Conservation (phyloP, 2,113 vertebrate species). For the Mormyrus lacerda region DNA sequence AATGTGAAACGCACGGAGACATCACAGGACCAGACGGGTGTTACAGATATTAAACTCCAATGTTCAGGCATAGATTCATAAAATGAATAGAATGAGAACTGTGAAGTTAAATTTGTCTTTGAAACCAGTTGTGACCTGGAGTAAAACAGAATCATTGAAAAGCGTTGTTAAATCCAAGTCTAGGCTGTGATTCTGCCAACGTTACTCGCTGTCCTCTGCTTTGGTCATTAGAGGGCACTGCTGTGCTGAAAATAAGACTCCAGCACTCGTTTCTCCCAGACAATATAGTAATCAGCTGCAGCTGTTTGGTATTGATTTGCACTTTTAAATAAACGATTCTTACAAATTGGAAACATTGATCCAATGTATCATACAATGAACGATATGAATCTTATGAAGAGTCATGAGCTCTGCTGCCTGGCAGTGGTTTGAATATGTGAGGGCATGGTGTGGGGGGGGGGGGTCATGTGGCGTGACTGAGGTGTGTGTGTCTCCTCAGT, state of each 20-base stretch:
- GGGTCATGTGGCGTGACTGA: not conserved
- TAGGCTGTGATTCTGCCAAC: not conserved
- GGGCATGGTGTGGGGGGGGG: not conserved
- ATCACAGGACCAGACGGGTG: not conserved
- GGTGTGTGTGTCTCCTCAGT: conserved; percentile 54
- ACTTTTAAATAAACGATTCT: not conserved
- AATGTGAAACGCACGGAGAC: not conserved
- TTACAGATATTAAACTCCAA: not conserved
- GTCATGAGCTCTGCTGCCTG: not conserved
- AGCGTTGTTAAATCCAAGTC: not conserved
- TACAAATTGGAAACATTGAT: not conserved
- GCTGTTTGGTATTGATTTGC: not conserved
- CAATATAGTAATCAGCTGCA: not conserved
- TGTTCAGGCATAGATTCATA: not conserved
- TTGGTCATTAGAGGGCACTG: conserved; percentile 24
- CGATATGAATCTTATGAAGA: not conserved
- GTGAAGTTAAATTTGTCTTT: not conserved
- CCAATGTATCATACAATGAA: too few species aligned
- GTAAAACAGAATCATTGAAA: not conserved
- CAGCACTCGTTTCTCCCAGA: not conserved
- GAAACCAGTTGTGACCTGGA: not conserved
- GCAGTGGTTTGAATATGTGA: not conserved
- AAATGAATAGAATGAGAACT: not conserved
- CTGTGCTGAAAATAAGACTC: not conserved
- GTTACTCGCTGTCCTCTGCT: not conserved